A percentile compares a stretch with the other conserved stretches of the same genome.
Conservation (phyloP, 2,797 vertebrate genomes). For the Sternarchorhynchus goeldii region DNA sequence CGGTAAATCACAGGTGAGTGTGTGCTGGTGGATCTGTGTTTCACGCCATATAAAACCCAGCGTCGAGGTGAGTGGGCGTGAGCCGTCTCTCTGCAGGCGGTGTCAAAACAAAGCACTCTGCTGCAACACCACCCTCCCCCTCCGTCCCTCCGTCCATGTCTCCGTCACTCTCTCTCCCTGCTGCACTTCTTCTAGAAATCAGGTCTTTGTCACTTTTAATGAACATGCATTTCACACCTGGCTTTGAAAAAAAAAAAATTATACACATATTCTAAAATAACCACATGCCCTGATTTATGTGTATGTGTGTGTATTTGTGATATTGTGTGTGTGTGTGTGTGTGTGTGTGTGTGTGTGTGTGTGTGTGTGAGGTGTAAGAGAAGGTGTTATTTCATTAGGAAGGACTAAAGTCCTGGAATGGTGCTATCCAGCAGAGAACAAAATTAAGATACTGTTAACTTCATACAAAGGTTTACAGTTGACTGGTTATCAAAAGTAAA, state of each 20-base stretch:
- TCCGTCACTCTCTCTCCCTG: conserved; percentile 62
- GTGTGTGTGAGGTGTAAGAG: conserved; percentile 55
- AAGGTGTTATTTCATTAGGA: conserved; percentile 72
- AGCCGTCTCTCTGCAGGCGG: conserved; percentile 43
- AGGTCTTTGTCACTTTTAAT: conserved; percentile 76
- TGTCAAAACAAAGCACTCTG: conserved; percentile 57
- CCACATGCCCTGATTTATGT: conserved; percentile 47
- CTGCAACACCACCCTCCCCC: conserved; percentile 42
- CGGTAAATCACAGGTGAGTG: conserved; percentile 45
- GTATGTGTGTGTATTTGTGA: conserved; percentile 35
- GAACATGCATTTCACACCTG: conserved; percentile 73
- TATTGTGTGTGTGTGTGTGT: too few relatives aligned
- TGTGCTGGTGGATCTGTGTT: conserved; percentile 41
- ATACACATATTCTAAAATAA: conserved; percentile 67
- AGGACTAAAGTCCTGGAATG: conserved; percentile 49
- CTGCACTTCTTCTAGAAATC: conserved; percentile 66
- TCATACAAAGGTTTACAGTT: conserved; percentile 3
- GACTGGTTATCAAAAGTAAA: too few relatives aligned
- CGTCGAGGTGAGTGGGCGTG: conserved; percentile 48
- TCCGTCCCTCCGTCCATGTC: conserved; percentile 44
- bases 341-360: conserved; percentile 31
- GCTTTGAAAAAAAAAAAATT: conserved; percentile 64
- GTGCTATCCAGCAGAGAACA: conserved; percentile 49
- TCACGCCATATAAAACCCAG: conserved; percentile 43
- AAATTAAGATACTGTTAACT: conserved; percentile 46